These are phyloP conservation scores for Cryptocheilus praepositus DNA, from an alignment of 2,888 invertebrate species.

Conservation along the genomic window DNA sequence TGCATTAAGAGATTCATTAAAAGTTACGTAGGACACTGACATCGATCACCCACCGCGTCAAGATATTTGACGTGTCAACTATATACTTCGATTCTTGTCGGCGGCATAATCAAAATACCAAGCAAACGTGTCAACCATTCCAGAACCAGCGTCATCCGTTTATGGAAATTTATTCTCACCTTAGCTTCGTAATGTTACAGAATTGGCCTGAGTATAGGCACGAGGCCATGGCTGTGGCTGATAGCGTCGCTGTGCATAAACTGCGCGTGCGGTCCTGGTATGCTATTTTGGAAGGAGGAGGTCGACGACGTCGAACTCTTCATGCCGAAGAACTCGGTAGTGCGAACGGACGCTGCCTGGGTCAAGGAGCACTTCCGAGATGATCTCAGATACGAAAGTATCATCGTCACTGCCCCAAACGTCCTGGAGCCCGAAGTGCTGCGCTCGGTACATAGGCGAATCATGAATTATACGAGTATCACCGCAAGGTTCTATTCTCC, in stretches of 20 bases:
- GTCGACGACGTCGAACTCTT: constrained; percentile 69
- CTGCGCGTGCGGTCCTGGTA: constrained; percentile 64
- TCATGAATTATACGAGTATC: constrained; percentile 49
- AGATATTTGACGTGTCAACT: too few relatives aligned
- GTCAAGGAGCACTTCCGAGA: constrained; percentile 69
- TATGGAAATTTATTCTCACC: neutral
- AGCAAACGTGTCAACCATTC: too few relatives aligned
- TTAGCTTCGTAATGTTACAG: constrained; percentile 38
- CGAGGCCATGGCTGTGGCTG: constrained; percentile 66
- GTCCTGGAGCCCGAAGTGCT: constrained; percentile 69
- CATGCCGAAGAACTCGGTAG: constrained; percentile 66
- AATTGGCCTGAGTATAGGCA: constrained; percentile 65
- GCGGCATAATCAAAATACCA: too few relatives aligned
- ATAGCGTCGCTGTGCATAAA: constrained; percentile 59
- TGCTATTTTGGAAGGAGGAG: constrained; percentile 70
- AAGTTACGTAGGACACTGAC: too few relatives aligned
- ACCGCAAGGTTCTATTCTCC: constrained; percentile 39
- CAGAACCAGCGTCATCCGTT: neutral
- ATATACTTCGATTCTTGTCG: too few relatives aligned
- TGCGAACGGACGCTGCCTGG: constrained; percentile 68
- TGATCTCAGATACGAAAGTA: constrained; percentile 70
- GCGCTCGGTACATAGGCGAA: constrained; percentile 62
- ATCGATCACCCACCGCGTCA: too few relatives aligned
- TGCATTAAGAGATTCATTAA: too few relatives aligned
- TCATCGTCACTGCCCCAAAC: constrained; percentile 72